Conservation (phyloP, 2,888 invertebrate genomes). For the Epirrhoe alternata region DNA sequence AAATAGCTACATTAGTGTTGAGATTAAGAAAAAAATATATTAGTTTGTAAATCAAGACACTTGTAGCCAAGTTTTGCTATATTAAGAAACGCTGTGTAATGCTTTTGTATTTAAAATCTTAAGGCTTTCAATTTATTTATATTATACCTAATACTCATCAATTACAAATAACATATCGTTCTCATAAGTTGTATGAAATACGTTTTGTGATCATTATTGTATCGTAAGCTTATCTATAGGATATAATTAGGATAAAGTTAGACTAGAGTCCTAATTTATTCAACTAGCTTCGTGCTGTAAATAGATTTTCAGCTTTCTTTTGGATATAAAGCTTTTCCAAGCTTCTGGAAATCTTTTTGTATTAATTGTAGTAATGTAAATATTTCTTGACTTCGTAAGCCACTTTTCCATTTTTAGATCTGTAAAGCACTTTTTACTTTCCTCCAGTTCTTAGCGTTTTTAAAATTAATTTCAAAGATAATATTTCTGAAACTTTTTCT, state of each 20-base stretch:
- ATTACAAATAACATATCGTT: constrained; percentile 77
- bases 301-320: constrained; percentile 51
- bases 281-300: constrained; percentile 51
- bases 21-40: constrained; percentile 41
- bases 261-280: constrained; percentile 55
- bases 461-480: constrained; percentile 50
- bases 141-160: constrained; percentile 68
- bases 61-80: constrained; percentile 77
- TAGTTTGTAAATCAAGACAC: constrained; percentile 49
- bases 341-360: constrained; percentile 48
- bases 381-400: constrained; percentile 67
- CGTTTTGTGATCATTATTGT: constrained; percentile 71
- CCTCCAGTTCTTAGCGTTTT: constrained; percentile 30
- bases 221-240: constrained; percentile 62
- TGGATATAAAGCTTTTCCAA: constrained; percentile 46
- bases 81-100: constrained; percentile 76
- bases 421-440: constrained; percentile 40
- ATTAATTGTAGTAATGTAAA: constrained; percentile 62
- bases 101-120: constrained; percentile 61
- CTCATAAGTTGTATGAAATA: constrained; percentile 64
- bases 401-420: constrained; percentile 59
- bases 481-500: constrained; percentile 74
- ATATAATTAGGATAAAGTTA: constrained; percentile 50
- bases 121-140: constrained; percentile 59
- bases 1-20: constrained; percentile 13